Evolutionary conservation across 1,140 invertebrate genomes (phyloP).

Genomic region (Gryllus bimaculatus): DNA sequence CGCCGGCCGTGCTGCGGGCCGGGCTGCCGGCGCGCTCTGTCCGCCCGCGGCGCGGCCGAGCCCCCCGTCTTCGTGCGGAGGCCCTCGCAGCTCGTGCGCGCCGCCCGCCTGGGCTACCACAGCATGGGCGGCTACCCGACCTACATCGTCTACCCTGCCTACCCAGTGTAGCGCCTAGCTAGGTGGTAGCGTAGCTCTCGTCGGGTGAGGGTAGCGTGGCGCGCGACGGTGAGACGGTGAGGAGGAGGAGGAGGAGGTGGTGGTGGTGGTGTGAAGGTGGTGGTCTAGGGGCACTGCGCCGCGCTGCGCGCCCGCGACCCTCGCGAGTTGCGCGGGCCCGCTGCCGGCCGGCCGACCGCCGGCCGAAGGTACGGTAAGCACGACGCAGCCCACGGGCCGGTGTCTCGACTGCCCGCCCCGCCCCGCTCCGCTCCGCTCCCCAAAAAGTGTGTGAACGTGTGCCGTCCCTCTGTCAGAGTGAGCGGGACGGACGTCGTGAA

Average conservation of each 20-base stretch:
- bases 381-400: too few species aligned
- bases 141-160: not conserved
- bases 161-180: not conserved
- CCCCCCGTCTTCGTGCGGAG: not conserved
- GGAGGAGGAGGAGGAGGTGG: not conserved
- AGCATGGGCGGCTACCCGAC: not conserved
- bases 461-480: not conserved
- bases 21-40: not conserved
- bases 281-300: not conserved
- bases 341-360: too few species aligned
- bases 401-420: not conserved
- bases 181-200: not conserved
- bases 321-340: too few species aligned
- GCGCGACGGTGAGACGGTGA: too few species aligned
- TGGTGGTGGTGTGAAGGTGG: not conserved
- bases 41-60: not conserved
- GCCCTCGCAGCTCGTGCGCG: not conserved
- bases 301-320: too few species aligned
- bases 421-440: too few species aligned
- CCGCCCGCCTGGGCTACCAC: not conserved
- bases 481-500: not conserved
- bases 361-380: not conserved
- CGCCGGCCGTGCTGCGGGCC: not conserved
- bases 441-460: not conserved
- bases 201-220: not conserved